A percentile compares a stretch with the other conserved stretches of the same genome.
Evolutionary conservation across 1,140 invertebrate genomes (phyloP).

Genomic region (Proales similis): DNA sequence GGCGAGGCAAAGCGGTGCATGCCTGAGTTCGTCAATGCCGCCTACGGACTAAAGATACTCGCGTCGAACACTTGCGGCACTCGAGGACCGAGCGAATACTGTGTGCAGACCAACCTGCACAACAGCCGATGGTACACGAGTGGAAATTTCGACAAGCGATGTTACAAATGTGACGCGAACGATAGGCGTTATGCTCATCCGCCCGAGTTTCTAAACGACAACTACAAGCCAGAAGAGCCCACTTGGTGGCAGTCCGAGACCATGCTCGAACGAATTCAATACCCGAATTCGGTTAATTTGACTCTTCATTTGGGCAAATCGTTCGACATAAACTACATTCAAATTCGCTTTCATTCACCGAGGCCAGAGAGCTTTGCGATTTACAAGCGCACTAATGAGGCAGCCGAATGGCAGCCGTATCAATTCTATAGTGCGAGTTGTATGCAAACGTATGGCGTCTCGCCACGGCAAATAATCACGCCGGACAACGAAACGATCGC

Average conservation of each 20-base stretch:
- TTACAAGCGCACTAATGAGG: slow-evolving; percentile 87
- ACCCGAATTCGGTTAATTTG: slow-evolving; percentile 80
- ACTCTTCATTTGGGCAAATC: slow-evolving; percentile 90
- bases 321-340: slow-evolving; percentile 92
- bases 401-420: slow-evolving; percentile 68
- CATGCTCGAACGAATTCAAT: slow-evolving; percentile 83
- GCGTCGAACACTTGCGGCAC: slow-evolving; percentile 87
- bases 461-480: slow-evolving; percentile 63
- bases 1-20: slow-evolving; percentile 70
- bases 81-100: slow-evolving; percentile 58
- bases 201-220: slow-evolving; percentile 74
- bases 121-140: no score
- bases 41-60: slow-evolving; percentile 75
- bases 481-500: slow-evolving; percentile 54
- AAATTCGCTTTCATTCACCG: slow-evolving; percentile 83
- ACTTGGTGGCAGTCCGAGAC: slow-evolving; percentile 99
- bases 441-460: slow-evolving; percentile 75
- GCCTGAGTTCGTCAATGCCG: slow-evolving; percentile 91
- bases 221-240: slow-evolving; percentile 63
- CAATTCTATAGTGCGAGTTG: slow-evolving; percentile 65
- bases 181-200: slow-evolving; percentile 61
- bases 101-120: slow-evolving; percentile 65
- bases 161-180: slow-evolving; percentile 55
- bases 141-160: slow-evolving; percentile 59
- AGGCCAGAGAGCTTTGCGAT: slow-evolving; percentile 73